These are phyloP conservation scores for Bergia sp. DNA, from an alignment of 92 coral and sea anemone species.

Conservation along the genomic window DNA sequence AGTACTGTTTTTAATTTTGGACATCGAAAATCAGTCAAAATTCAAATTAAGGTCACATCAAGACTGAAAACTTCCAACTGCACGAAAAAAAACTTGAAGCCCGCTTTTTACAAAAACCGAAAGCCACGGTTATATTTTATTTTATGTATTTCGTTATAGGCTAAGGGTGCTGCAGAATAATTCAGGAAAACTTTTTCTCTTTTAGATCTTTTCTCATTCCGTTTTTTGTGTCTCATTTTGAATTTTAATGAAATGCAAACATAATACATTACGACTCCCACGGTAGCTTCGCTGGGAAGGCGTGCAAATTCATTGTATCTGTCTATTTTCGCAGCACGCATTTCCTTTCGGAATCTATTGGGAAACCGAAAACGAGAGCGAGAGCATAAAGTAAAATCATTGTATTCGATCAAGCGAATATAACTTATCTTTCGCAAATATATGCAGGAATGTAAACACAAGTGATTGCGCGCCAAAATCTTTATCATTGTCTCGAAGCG, in stretches of 20 bases:
- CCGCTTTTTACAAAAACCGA: neutral
- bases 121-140: too few relatives aligned
- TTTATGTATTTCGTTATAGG: neutral
- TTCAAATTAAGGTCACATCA: neutral
- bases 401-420: neutral
- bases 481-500: neutral
- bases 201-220: neutral
- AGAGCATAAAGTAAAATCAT: neutral
- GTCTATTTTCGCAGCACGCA: conserved; percentile 13
- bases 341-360: conserved; percentile 8
- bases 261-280: too few relatives aligned
- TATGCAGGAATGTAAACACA: neutral
- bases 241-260: neutral
- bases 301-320: neutral
- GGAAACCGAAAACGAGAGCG: neutral
- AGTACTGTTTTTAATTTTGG: neutral
- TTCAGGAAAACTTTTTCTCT: neutral
- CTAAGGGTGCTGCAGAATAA: neutral
- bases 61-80: neutral
- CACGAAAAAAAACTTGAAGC: neutral
- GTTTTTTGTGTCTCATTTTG: neutral
- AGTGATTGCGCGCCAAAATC: conserved; percentile 15
- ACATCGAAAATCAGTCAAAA: neutral
- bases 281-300: neutral
- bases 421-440: neutral